Conservation (phyloP, 1,140 invertebrate species). For the Dryas iulia region DNA sequence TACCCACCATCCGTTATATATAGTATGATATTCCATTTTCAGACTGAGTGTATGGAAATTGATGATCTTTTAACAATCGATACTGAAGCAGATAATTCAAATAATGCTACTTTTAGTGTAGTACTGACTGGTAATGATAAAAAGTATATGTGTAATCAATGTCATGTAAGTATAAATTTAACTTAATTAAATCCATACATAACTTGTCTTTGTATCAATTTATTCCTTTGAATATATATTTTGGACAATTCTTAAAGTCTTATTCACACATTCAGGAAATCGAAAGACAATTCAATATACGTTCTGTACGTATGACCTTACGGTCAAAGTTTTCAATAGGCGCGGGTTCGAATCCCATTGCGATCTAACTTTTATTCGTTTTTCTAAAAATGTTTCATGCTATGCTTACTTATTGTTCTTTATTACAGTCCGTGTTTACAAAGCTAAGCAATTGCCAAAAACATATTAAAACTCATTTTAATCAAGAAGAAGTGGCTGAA, state of each 20-base stretch:
- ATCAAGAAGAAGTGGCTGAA: constrained; percentile 17
- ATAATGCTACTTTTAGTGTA: constrained; percentile 33
- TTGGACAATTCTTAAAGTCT: too few relatives aligned
- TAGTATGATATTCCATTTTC: neutral
- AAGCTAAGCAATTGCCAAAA: constrained; percentile 47
- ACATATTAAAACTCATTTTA: constrained; percentile 53
- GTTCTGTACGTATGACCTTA: too few relatives aligned
- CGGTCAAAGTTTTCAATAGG: too few relatives aligned
- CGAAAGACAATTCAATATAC: too few relatives aligned
- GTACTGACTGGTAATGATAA: constrained; percentile 40
- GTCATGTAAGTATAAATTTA: constrained; percentile 49
- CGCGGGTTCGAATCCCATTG: too few relatives aligned
- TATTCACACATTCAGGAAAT: too few relatives aligned
- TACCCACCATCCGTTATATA: too few relatives aligned
- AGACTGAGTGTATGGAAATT: constrained; percentile 42
- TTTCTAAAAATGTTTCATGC: too few relatives aligned
- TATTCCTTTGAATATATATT: too few relatives aligned
- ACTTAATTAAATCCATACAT: too few relatives aligned
- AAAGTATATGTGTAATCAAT: constrained; percentile 51
- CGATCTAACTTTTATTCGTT: too few relatives aligned
- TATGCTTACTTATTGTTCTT: neutral
- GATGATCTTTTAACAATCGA: constrained; percentile 45
- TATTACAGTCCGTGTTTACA: constrained; percentile 43
- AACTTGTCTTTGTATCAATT: too few relatives aligned
- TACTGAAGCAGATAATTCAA: constrained; percentile 30